A percentile compares a stretch with the other conserved stretches of the same genome.
These are phyloP conservation scores for Pantherophis guttatus DNA, from an alignment of 2,113 vertebrate genomes.

Conservation along the genomic window DNA sequence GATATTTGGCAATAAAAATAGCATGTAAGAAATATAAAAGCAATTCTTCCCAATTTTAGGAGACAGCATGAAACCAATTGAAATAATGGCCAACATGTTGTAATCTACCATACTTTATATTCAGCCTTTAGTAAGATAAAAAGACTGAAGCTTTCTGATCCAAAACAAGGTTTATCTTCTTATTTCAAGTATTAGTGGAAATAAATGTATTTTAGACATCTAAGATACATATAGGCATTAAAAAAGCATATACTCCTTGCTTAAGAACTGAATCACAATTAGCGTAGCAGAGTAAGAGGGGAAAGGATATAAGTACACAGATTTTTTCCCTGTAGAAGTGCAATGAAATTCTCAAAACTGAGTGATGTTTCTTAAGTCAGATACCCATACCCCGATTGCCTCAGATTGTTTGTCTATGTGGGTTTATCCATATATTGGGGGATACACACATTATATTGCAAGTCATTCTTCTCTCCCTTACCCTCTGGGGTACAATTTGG, in stretches of 20 bases:
- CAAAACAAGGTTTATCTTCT: background rate
- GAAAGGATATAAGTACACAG: background rate
- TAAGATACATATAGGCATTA: background rate
- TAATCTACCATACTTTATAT: background rate
- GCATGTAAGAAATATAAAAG: background rate
- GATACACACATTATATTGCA: background rate
- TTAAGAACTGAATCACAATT: background rate
- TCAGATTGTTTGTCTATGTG: background rate
- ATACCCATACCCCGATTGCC: background rate
- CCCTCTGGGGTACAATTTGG: background rate
- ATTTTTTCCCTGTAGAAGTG: background rate
- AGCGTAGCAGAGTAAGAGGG: background rate
- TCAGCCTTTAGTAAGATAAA: background rate
- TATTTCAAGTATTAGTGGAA: background rate
- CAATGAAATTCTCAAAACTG: background rate
- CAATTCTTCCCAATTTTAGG: background rate
- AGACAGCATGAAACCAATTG: background rate
- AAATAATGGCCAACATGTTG: background rate
- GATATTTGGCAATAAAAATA: background rate
- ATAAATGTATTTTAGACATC: background rate
- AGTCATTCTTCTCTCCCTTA: background rate
- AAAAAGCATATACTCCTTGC: background rate
- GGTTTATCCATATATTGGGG: background rate
- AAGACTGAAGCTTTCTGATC: background rate
- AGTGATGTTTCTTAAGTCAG: background rate